Percentiles rank a stretch among this genome's conserved stretches.
Conservation (phyloP, 2,113 vertebrate species). For the Leiothrix lutea region DNA sequence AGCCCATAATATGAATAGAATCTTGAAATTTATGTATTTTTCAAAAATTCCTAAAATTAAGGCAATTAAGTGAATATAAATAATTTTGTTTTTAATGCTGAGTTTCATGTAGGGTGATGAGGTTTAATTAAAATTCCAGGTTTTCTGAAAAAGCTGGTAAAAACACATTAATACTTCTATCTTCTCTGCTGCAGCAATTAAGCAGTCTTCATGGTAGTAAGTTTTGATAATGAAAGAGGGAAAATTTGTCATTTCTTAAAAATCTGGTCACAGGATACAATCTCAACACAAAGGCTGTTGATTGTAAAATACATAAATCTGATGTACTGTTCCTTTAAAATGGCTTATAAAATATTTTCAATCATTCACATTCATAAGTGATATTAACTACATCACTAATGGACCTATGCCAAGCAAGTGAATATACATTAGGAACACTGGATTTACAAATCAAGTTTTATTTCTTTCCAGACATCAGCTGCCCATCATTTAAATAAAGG, state of each 20-base stretch:
- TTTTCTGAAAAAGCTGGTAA: neutral
- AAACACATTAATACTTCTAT: neutral
- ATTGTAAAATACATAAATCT: neutral
- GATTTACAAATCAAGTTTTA: neutral
- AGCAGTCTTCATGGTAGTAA: neutral
- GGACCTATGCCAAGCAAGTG: neutral
- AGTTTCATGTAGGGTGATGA: neutral
- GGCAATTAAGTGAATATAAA: neutral
- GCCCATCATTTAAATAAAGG: constrained; percentile 31
- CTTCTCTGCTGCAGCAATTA: neutral
- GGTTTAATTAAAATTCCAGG: neutral
- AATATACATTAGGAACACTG: neutral
- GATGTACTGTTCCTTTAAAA: neutral
- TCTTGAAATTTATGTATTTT: neutral
- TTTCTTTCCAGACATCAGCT: constrained; percentile 26
- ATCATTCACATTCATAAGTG: neutral
- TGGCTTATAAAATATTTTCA: neutral
- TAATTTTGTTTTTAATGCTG: neutral
- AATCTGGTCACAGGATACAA: neutral
- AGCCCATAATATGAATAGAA: neutral
- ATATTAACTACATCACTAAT: neutral
- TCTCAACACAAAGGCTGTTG: neutral
- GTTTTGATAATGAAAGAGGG: neutral
- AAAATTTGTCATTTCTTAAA: neutral
- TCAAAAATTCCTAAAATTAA: accelerated